A percentile compares a stretch with the other conserved stretches of the same genome.
These are phyloP conservation scores for Chlorocebus sabaeus DNA, from an alignment of 2,113 vertebrate species.

Conservation along the genomic window DNA sequence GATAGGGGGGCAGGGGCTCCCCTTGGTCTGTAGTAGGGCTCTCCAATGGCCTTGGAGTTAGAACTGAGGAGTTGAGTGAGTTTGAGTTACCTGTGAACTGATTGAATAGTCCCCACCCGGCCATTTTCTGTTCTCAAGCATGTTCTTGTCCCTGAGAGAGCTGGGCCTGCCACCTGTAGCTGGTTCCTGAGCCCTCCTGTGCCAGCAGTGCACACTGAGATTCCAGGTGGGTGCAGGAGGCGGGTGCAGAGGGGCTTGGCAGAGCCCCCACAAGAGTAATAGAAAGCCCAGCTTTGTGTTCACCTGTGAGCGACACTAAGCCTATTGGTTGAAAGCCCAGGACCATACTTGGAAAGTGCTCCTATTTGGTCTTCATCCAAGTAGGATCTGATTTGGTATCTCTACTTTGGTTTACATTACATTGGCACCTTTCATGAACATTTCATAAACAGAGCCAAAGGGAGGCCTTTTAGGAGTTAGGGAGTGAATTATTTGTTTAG, in stretches of 20 bases:
- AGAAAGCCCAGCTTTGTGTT: neutral
- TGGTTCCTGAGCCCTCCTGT: neutral
- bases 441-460: neutral
- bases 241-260: neutral
- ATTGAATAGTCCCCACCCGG: neutral
- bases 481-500: neutral
- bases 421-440: neutral
- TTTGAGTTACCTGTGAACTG: neutral
- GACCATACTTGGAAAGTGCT: neutral
- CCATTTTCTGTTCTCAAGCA: accelerated
- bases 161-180: neutral
- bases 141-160: neutral
- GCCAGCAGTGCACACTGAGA: neutral
- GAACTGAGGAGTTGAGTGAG: neutral
- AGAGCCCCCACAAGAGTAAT: neutral
- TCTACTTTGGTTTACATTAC: neutral
- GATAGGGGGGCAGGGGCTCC: neutral
- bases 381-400: neutral
- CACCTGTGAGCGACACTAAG: neutral
- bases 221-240: neutral
- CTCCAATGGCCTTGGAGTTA: neutral
- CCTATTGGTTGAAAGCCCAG: neutral
- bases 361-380: neutral
- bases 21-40: neutral
- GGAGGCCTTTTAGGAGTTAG: neutral